phyloP scores from a whole-genome alignment of 2,113 vertebrate genomes.

The Bungarus multicinctus region DNA sequence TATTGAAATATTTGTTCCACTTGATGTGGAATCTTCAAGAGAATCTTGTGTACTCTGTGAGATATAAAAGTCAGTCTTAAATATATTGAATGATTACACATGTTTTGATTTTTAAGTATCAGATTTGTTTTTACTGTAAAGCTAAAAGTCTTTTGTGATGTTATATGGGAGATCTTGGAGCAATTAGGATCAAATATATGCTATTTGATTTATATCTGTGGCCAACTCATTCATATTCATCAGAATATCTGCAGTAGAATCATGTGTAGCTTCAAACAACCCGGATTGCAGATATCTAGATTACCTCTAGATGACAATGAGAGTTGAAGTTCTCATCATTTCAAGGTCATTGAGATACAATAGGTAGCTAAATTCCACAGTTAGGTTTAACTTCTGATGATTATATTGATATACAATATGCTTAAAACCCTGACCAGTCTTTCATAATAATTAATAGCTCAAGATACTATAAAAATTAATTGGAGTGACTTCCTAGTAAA shows the following conservation, averaged over 20 bases:
- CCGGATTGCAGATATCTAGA: background rate
- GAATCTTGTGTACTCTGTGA: background rate
- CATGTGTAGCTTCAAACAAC: background rate
- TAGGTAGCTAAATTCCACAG: background rate
- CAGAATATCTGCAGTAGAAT: background rate
- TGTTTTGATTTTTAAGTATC: background rate
- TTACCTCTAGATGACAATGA: background rate
- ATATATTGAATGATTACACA: background rate
- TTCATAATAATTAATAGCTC: background rate
- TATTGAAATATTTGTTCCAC: background rate
- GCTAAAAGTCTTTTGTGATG: background rate
- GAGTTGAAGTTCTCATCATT: background rate
- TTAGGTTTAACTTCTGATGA: background rate
- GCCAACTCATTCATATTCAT: background rate
- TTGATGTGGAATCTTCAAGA: background rate
- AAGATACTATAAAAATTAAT: background rate
- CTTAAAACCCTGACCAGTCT: background rate
- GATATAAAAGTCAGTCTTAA: background rate
- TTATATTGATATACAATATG: background rate
- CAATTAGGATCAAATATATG: background rate
- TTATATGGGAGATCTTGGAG: background rate
- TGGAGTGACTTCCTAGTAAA: background rate
- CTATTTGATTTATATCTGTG: background rate
- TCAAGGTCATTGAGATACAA: background rate
- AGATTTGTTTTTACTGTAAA: background rate